Percentiles rank a stretch among this genome's conserved stretches.
Evolutionary conservation across 2,113 vertebrate species (phyloP).

Genomic region (Potamarius usumacintae): DNA sequence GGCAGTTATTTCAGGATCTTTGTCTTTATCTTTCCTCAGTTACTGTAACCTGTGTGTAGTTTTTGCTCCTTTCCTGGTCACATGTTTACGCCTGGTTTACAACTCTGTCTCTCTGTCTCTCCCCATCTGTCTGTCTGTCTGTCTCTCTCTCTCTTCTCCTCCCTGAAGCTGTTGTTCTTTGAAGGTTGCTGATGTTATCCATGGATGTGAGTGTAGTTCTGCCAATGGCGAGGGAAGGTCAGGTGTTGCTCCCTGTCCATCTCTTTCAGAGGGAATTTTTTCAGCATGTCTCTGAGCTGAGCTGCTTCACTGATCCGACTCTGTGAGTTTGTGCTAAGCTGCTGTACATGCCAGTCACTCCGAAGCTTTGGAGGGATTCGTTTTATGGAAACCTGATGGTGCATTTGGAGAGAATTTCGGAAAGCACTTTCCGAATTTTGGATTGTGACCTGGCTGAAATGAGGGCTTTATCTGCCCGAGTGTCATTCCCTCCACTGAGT

Average conservation of each 20-base stretch:
- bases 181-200: constrained; percentile 40
- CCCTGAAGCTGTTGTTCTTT: constrained; percentile 22
- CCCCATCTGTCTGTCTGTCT: no score
- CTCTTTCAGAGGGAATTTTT: background rate
- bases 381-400: constrained; percentile 43
- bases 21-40: background rate
- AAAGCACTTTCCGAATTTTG: constrained; percentile 1
- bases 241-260: constrained; percentile 11
- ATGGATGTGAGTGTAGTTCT: background rate
- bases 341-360: constrained; percentile 17
- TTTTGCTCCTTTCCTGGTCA: constrained; percentile 4
- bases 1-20: background rate
- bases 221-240: constrained; percentile 33
- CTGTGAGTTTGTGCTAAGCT: constrained; percentile 14
- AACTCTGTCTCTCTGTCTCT: background rate
- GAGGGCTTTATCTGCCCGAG: constrained; percentile 5
- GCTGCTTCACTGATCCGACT: constrained; percentile 6
- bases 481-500: background rate
- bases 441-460: background rate
- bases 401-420: constrained; percentile 35
- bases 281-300: background rate
- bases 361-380: constrained; percentile 17
- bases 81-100: constrained; percentile 39
- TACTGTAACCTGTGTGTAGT: background rate
- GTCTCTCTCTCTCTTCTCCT: background rate